Base-by-base conservation (phyloP, 35 echinoderm and acorn worm species). In the Heliocidaris erythrogramma region DNA sequence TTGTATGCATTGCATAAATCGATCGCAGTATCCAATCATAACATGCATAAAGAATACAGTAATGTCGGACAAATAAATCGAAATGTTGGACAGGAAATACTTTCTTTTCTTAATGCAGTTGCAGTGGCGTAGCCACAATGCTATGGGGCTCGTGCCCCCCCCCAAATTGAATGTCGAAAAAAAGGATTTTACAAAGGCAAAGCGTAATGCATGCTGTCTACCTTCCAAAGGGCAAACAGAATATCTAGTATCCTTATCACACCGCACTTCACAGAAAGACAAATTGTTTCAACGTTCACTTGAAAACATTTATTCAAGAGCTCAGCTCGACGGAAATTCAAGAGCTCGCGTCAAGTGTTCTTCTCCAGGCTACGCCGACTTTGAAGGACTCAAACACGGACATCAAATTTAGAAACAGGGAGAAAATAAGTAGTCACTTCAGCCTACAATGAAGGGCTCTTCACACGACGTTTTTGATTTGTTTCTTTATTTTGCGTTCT, bases 361-460 rank as follows among this genome's bases (percentile, higher is more conserved):
- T 21, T 78, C 65, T 78, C 65, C 65, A 78, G 27, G 65, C 65
- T 78, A 78, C 65, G 65, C 65, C 65, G 21, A n/a, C 18, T 7
- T 78, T 78, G 65, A 78, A 78, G 65, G 18, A 78, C 65, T n/a
- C 27, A 27, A 4, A 8, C 65, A 29, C 21, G 5, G 65, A 78
- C 65, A 27, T 78, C 65, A 78, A 78, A 78, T 27, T 78, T 78
- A 78, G 65, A 78, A 27, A 78, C 65, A 78, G n/a, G 65, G 5
- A n/a, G n/a, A 24, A 78, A 78, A 78, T 78, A 78, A 78, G 65
- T 78, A 24, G 65, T 78, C 65, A 78, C 65, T 78, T 78, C 65
- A n/a, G 65, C 65, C 27, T 21, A 24, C 18, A 24, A n/a, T 78
- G 65, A 78, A 78, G 65, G 65, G 27, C 65, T 78, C 65, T 27